Percentiles rank a stretch among this genome's conserved stretches.
Evolutionary conservation across 2,797 vertebrate genomes (phyloP).

Genomic region (Hippopotamyrus pictus): DNA sequence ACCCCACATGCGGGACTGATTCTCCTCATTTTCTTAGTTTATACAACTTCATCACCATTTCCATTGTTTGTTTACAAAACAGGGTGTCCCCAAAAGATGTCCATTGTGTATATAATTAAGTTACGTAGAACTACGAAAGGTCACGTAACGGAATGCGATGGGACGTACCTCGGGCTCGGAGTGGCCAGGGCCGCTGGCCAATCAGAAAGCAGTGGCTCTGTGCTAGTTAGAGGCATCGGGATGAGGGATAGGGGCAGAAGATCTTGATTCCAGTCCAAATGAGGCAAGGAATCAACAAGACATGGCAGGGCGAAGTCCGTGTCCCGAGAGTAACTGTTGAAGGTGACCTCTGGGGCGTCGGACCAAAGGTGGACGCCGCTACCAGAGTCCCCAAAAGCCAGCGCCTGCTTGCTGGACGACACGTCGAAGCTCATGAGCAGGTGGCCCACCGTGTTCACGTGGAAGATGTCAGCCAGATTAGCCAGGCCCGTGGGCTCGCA

Average conservation of each 20-base stretch:
- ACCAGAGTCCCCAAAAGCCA: constrained; percentile 91
- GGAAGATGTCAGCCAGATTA: constrained; percentile 87
- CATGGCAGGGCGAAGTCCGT: constrained; percentile 89
- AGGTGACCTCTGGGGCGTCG: constrained; percentile 81
- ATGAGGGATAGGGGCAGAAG: constrained; percentile 87
- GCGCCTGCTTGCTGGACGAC: constrained; percentile 87
- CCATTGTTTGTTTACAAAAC: neutral
- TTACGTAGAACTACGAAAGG: neutral
- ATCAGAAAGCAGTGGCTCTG: constrained; percentile 80
- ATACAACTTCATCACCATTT: neutral
- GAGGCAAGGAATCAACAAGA: constrained; percentile 84
- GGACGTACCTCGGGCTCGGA: constrained; percentile 80
- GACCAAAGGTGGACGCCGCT: constrained; percentile 94
- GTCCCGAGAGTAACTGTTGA: constrained; percentile 87
- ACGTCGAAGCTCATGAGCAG: constrained; percentile 94
- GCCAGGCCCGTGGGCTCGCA: constrained; percentile 94
- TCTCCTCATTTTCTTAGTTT: neutral
- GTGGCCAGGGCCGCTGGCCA: constrained; percentile 72
- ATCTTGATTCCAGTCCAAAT: constrained; percentile 94
- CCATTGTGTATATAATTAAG: neutral
- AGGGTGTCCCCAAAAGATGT: neutral
- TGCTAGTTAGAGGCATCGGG: constrained; percentile 79
- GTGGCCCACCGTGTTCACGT: constrained; percentile 91
- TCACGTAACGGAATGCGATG: neutral
- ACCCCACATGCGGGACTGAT: neutral